These are phyloP conservation scores for Ctenopoma kingsleyae DNA, from an alignment of 2,797 vertebrate genomes.

Conservation along the genomic window DNA sequence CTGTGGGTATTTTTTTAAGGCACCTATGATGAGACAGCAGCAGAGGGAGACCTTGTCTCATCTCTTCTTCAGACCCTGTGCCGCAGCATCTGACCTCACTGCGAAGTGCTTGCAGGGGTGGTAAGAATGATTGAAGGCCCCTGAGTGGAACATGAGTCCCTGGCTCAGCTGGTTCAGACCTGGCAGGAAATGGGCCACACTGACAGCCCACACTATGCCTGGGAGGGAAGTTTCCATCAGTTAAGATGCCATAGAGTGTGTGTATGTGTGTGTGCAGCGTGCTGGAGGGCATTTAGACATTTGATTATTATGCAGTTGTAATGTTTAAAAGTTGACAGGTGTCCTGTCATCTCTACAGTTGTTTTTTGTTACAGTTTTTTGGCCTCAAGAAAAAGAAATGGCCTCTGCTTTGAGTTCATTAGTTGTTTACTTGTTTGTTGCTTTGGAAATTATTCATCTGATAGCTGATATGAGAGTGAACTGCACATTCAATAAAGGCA, in stretches of 20 bases:
- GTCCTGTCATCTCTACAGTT: not conserved
- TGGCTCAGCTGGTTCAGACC: conserved; percentile 70
- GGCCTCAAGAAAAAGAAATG: not conserved
- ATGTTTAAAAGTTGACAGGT: conserved; percentile 29
- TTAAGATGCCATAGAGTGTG: conserved; percentile 59
- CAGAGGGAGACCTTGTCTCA: conserved; percentile 78
- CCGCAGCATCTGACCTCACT: conserved; percentile 53
- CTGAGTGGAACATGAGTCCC: conserved; percentile 77
- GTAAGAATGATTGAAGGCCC: conserved; percentile 68
- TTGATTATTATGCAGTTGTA: conserved; percentile 50
- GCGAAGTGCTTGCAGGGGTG: conserved; percentile 45
- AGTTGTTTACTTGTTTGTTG: conserved; percentile 58
- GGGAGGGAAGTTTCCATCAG: conserved; percentile 71
- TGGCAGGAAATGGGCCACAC: conserved; percentile 70
- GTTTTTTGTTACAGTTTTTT: conserved; percentile 8
- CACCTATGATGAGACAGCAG: conserved; percentile 51
- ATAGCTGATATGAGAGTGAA: conserved; percentile 44
- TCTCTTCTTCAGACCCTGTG: conserved; percentile 32
- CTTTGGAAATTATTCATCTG: conserved; percentile 38
- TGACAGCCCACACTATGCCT: conserved; percentile 65
- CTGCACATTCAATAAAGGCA: conserved; percentile 14
- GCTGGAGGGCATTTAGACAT: conserved; percentile 27
- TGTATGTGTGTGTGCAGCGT: conserved; percentile 19
- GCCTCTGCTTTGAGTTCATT: not conserved
- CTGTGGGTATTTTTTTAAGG: conserved; percentile 10